These are phyloP conservation scores for Entelurus aequoreus DNA, from an alignment of 2,113 vertebrate genomes.

Conservation along the genomic window DNA sequence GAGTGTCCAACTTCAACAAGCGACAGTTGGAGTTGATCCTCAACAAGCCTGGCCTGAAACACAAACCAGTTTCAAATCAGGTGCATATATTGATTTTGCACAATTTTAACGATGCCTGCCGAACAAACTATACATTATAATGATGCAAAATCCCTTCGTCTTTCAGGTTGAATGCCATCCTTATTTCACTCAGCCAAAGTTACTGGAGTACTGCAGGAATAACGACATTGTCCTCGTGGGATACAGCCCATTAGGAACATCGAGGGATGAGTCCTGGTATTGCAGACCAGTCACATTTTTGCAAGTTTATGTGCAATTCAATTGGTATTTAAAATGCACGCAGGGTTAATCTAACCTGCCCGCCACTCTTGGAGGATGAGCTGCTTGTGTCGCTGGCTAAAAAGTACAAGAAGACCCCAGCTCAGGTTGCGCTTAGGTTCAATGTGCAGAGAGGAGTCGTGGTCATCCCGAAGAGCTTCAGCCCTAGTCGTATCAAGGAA, in stretches of 20 bases:
- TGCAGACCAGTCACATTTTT: slow-evolving; percentile 6
- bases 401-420: slow-evolving; percentile 62
- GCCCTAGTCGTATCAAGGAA: slow-evolving; percentile 73
- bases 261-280: slow-evolving; percentile 81
- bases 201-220: slow-evolving; percentile 80
- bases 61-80: slow-evolving; percentile 90
- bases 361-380: slow-evolving; percentile 63
- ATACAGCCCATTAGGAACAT: slow-evolving; percentile 87
- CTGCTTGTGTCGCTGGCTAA: slow-evolving; percentile 54
- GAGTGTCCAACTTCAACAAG: slow-evolving; percentile 92
- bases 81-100: slow-evolving; percentile 47
- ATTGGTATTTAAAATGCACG: slow-evolving; percentile 30
- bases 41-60: slow-evolving; percentile 87
- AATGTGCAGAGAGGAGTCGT: slow-evolving; percentile 81
- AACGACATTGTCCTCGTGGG: slow-evolving; percentile 84
- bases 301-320: not conserved
- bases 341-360: slow-evolving; percentile 69
- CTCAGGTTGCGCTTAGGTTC: slow-evolving; percentile 69
- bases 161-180: slow-evolving; percentile 88
- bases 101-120: not conserved
- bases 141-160: not conserved
- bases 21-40: slow-evolving; percentile 87
- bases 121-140: not conserved
- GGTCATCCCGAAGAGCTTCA: slow-evolving; percentile 93
- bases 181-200: slow-evolving; percentile 87